Percentiles rank a stretch among this genome's conserved stretches.
Conservation (phyloP, 1,140 invertebrate species). For the Pseudomyrmex gracilis region DNA sequence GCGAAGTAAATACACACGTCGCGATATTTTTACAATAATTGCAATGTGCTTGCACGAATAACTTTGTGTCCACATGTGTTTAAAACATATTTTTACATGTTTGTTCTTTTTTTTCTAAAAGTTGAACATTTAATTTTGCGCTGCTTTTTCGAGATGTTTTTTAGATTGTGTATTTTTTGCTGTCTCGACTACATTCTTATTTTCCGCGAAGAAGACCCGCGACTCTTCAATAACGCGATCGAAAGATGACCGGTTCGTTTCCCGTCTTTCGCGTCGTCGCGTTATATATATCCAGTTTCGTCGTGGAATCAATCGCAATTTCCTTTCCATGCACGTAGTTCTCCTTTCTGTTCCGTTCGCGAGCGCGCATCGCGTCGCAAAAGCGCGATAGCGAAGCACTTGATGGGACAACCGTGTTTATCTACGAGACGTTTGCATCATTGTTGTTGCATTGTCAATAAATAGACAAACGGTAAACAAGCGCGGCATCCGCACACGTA, state of each 20-base stretch:
- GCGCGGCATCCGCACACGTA: not conserved
- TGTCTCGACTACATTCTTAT: not conserved
- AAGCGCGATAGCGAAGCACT: slow-evolving; percentile 23
- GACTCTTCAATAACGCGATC: slow-evolving; percentile 11
- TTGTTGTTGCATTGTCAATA: slow-evolving; percentile 11
- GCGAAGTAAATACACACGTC: not conserved
- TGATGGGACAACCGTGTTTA: slow-evolving; percentile 19
- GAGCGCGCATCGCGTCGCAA: not conserved
- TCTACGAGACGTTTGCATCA: slow-evolving; percentile 18
- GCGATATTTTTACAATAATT: slow-evolving; percentile 2
- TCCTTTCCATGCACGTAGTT: slow-evolving; percentile 43
- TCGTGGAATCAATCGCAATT: slow-evolving; percentile 35
- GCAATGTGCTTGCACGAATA: not conserved
- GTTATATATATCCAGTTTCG: not conserved
- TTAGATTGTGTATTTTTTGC: not conserved
- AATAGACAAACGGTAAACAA: slow-evolving; percentile 16
- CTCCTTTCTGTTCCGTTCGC: not conserved
- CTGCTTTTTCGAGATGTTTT: not conserved
- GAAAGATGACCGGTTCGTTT: not conserved
- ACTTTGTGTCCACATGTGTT: not conserved
- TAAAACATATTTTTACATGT: not conserved
- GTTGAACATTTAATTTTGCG: not conserved
- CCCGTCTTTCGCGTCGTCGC: slow-evolving; percentile 3
- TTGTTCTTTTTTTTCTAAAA: not conserved
- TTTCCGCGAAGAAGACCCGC: not conserved